Evolutionary conservation across 2,797 vertebrate genomes (phyloP).

Genomic region (Liasis olivaceus): DNA sequence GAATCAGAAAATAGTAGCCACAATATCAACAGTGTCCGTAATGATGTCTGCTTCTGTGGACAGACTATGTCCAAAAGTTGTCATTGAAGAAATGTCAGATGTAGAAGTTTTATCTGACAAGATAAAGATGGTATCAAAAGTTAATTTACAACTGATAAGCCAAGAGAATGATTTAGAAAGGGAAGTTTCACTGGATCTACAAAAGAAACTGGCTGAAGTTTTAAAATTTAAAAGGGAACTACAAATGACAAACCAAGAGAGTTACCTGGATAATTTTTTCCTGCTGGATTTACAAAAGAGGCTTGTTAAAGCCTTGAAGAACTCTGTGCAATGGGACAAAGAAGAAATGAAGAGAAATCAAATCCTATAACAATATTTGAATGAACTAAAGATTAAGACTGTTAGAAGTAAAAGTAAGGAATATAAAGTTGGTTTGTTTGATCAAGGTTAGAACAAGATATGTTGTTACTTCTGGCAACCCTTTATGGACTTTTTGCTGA

Average conservation of each 20-base stretch:
- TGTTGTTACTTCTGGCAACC: neutral
- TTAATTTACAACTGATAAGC: neutral
- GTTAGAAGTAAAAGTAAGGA: neutral
- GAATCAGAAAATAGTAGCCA: neutral
- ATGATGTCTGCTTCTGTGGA: neutral
- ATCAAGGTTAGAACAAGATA: neutral
- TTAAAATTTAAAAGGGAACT: neutral
- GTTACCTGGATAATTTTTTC: neutral
- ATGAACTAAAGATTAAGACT: neutral
- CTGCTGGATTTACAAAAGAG: neutral
- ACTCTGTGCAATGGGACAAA: no score
- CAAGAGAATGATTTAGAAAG: neutral
- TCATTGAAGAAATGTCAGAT: neutral
- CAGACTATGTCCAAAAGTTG: neutral
- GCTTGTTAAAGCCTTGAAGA: no score
- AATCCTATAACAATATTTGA: no score
- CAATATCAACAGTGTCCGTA: neutral
- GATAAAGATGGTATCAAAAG: neutral
- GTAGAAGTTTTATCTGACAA: neutral
- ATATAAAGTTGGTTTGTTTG: neutral
- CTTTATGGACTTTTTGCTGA: neutral
- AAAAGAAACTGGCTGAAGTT: neutral
- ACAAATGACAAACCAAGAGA: neutral
- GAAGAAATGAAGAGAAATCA: neutral
- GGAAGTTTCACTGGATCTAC: neutral